A percentile compares a stretch with the other conserved stretches of the same genome.
These are phyloP conservation scores for Boulengeromyrus knoepffleri DNA, from an alignment of 2,113 vertebrate species.

Conservation along the genomic window DNA sequence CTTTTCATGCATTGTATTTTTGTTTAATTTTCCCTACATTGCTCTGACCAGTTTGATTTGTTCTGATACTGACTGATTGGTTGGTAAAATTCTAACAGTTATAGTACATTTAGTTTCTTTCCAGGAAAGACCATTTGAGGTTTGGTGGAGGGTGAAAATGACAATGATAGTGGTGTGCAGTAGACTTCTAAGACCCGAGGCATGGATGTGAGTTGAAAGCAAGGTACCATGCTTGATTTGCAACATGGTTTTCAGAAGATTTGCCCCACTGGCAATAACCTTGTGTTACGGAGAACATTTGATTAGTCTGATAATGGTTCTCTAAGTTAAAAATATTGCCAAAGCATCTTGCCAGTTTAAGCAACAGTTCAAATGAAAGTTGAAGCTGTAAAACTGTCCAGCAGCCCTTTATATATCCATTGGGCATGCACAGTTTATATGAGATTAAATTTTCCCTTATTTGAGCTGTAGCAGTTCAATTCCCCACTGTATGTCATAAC, in stretches of 20 bases:
- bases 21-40: not conserved
- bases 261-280: constrained; percentile 4
- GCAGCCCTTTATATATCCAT: not conserved
- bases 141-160: not conserved
- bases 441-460: not conserved
- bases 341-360: not conserved
- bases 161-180: not conserved
- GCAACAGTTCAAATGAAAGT: not conserved
- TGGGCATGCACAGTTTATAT: not conserved
- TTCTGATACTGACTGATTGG: not conserved
- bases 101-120: not conserved
- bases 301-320: not conserved
- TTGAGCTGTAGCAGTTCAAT: not conserved
- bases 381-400: not conserved
- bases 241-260: not conserved
- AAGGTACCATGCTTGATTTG: not conserved
- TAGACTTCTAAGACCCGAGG: not conserved
- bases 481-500: not conserved
- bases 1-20: not conserved
- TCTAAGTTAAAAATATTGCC: not conserved
- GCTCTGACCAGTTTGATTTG: not conserved
- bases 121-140: not conserved
- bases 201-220: not conserved
- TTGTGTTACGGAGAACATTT: not conserved
- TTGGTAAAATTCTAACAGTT: not conserved